A percentile compares a stretch with the other conserved stretches of the same genome.
Conservation (phyloP, 2,888 invertebrate species). For the Luffia ferchaultella region DNA sequence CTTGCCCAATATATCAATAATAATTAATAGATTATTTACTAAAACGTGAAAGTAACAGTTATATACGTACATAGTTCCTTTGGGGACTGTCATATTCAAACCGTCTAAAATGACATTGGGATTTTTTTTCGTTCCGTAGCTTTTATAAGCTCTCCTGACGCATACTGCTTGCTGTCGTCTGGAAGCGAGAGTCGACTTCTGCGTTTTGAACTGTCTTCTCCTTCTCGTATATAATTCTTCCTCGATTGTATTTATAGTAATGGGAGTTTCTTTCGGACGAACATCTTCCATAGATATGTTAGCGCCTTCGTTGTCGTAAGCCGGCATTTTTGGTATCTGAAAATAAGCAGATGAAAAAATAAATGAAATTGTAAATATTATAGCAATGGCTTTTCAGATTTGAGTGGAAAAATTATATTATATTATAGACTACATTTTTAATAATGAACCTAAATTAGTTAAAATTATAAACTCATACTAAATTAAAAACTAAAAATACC, state of each 20-base stretch:
- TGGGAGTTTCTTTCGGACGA: slow-evolving; percentile 22
- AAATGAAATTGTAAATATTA: too few species aligned
- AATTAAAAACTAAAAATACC: too few species aligned
- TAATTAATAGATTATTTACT: too few species aligned
- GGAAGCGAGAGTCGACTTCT: slow-evolving; percentile 74
- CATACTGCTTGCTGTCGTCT: slow-evolving; percentile 84
- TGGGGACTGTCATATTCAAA: slow-evolving; percentile 91
- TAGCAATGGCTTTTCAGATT: too few species aligned
- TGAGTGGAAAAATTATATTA: too few species aligned
- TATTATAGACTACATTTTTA: too few species aligned
- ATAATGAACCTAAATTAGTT: too few species aligned
- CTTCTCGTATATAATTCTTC: slow-evolving; percentile 37
- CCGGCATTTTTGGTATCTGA: slow-evolving; percentile 39
- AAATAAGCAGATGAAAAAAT: slow-evolving; percentile 13
- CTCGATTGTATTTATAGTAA: slow-evolving; percentile 33
- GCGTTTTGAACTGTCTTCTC: slow-evolving; percentile 53
- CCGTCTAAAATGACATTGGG: slow-evolving; percentile 86
- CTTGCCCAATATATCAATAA: too few species aligned
- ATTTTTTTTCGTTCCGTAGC: slow-evolving; percentile 81
- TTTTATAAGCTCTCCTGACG: slow-evolving; percentile 83
- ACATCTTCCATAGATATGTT: slow-evolving; percentile 58
- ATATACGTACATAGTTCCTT: slow-evolving; percentile 82
- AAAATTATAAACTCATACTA: too few species aligned
- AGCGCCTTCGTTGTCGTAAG: slow-evolving; percentile 58
- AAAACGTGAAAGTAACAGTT: too few species aligned